phyloP scores from a whole-genome alignment of 2,113 vertebrate genomes.

The Pachyramphus minor region DNA sequence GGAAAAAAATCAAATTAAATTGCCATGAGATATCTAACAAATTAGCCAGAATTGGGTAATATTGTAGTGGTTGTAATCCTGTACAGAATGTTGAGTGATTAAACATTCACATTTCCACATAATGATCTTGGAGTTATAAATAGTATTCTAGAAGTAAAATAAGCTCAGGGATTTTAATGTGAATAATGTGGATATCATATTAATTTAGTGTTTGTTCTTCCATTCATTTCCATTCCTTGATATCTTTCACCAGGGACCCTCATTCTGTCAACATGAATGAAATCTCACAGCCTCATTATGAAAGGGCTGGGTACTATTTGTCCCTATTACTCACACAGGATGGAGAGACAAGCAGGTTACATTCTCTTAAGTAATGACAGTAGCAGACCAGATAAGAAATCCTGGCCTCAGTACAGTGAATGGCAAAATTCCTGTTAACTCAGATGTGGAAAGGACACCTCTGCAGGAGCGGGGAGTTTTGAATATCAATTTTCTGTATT shows the following conservation, averaged over 20 bases:
- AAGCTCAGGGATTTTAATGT: not conserved
- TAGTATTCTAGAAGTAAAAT: not conserved
- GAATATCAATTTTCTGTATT: not conserved
- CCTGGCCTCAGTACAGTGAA: not conserved
- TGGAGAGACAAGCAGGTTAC: not conserved
- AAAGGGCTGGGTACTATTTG: not conserved
- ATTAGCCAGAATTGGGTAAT: not conserved
- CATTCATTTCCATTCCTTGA: not conserved
- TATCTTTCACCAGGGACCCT: not conserved
- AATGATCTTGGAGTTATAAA: not conserved
- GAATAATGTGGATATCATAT: not conserved
- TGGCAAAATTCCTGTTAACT: not conserved
- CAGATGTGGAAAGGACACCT: not conserved
- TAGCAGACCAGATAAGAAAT: not conserved
- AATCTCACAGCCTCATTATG: not conserved
- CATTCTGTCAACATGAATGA: not conserved
- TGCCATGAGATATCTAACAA: not conserved
- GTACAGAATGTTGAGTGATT: not conserved
- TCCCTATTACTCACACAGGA: not conserved
- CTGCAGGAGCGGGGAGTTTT: not conserved
- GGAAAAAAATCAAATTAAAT: not conserved
- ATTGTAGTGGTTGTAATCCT: not conserved
- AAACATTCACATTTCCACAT: not conserved
- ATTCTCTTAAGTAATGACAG: not conserved
- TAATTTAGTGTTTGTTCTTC: not conserved